phyloP scores from a whole-genome alignment of 2,113 vertebrate species.

The Marmota flaviventris region DNA sequence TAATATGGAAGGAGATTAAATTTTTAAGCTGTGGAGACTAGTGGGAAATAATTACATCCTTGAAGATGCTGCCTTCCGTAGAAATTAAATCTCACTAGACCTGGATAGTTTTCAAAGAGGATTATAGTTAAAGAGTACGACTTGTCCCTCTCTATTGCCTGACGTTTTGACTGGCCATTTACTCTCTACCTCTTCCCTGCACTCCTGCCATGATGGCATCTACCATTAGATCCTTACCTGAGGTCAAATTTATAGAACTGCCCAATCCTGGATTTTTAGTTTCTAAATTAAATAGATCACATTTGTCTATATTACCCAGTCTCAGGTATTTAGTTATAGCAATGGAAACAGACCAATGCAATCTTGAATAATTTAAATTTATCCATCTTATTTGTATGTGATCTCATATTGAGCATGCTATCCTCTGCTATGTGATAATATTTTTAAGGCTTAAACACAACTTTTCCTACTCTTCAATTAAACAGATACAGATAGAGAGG shows the following conservation, averaged over 20 bases:
- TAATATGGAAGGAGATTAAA: neutral
- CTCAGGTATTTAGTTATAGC: neutral
- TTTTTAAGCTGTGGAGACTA: neutral
- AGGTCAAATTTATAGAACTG: neutral
- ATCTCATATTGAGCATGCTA: neutral
- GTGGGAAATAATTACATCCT: neutral
- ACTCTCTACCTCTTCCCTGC: neutral
- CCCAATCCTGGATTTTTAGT: neutral
- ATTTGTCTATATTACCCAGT: neutral
- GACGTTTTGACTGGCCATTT: accelerated
- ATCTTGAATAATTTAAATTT: neutral
- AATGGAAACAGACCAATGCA: too few species aligned
- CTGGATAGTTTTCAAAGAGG: neutral
- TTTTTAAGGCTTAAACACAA: neutral
- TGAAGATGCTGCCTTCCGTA: too few species aligned
- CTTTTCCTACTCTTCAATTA: neutral
- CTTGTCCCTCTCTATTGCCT: neutral
- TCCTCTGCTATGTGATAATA: neutral
- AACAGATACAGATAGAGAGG: neutral
- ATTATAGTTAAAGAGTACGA: too few species aligned
- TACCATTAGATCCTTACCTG: neutral
- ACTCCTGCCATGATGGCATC: neutral
- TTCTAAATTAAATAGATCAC: neutral
- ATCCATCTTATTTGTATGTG: neutral
- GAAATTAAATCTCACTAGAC: neutral